phyloP scores from a whole-genome alignment of 92 coral and sea anemone species.

The Anthopleura xanthogrammica region DNA sequence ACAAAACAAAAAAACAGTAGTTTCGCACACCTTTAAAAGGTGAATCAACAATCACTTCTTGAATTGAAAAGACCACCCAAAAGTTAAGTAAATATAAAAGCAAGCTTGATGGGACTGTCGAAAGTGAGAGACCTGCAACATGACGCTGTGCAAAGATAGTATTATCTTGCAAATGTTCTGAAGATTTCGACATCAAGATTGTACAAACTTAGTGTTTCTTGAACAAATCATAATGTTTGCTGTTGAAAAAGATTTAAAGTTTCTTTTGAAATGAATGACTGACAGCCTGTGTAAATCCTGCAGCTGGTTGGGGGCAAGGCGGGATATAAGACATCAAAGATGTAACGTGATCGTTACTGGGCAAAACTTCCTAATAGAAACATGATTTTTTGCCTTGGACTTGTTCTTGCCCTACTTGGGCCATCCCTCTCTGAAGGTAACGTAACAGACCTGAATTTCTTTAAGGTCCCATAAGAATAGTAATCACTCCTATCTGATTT shows the following conservation, averaged over 20 bases:
- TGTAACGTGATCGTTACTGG: not conserved
- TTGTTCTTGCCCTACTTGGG: slow-evolving; percentile 35
- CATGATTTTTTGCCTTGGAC: slow-evolving; percentile 22
- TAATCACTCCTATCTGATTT: too few species aligned
- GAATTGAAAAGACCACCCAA: not conserved
- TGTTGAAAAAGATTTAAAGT: not conserved
- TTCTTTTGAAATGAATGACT: not conserved
- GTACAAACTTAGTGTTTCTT: not conserved
- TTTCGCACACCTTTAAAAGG: not conserved
- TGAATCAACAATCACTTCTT: not conserved
- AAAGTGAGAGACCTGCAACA: not conserved
- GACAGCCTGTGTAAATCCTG: not conserved
- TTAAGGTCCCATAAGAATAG: too few species aligned
- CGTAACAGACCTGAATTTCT: too few species aligned
- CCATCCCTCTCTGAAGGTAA: slow-evolving; percentile 38
- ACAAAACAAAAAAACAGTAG: not conserved
- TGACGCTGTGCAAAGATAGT: not conserved
- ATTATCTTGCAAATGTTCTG: not conserved
- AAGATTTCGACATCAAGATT: not conserved
- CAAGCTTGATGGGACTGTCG: not conserved
- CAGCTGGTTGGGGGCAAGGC: not conserved
- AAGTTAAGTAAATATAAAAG: not conserved
- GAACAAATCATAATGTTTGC: not conserved
- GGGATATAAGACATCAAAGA: not conserved
- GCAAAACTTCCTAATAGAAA: not conserved